A percentile compares a stretch with the other conserved stretches of the same genome.
These are phyloP conservation scores for Leptogaster cylindrica DNA, from an alignment of 2,888 invertebrate genomes.

Conservation along the genomic window DNA sequence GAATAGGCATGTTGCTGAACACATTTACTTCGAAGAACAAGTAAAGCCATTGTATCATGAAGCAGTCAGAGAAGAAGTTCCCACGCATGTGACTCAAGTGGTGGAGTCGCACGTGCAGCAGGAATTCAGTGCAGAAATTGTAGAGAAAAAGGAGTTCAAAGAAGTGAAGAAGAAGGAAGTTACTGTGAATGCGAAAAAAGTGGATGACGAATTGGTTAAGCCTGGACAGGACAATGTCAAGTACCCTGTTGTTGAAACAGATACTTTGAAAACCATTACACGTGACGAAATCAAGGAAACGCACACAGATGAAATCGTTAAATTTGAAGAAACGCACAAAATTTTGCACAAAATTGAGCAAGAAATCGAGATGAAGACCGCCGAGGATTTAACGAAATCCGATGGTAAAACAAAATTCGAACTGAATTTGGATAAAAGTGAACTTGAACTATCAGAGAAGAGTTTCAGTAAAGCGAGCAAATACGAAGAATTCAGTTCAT, in stretches of 20 bases:
- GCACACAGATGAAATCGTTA: neutral
- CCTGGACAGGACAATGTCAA: neutral
- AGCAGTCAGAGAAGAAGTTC: conserved; percentile 47
- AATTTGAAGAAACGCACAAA: conserved; percentile 14
- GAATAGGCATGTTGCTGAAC: neutral
- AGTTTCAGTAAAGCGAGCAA: conserved; percentile 39
- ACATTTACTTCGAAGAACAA: conserved; percentile 44
- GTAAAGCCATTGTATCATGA: conserved; percentile 39
- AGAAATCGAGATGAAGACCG: conserved; percentile 18
- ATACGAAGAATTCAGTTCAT: conserved; percentile 47
- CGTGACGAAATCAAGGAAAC: neutral
- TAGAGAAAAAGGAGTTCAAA: conserved; percentile 39
- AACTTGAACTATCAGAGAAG: conserved; percentile 59
- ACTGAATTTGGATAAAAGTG: conserved; percentile 57
- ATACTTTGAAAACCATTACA: conserved; percentile 11
- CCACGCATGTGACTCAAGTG: conserved; percentile 49
- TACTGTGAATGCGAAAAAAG: neutral
- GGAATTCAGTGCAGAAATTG: conserved; percentile 48
- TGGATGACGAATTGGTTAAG: neutral
- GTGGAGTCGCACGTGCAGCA: conserved; percentile 44
- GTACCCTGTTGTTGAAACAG: neutral
- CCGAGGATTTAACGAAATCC: conserved; percentile 16
- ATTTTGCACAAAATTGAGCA: neutral
- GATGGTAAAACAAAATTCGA: conserved; percentile 47
- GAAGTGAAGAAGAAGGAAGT: conserved; percentile 35